These are phyloP conservation scores for Protaetia brevitarsis DNA, from an alignment of 1,140 invertebrate species.

Conservation along the genomic window DNA sequence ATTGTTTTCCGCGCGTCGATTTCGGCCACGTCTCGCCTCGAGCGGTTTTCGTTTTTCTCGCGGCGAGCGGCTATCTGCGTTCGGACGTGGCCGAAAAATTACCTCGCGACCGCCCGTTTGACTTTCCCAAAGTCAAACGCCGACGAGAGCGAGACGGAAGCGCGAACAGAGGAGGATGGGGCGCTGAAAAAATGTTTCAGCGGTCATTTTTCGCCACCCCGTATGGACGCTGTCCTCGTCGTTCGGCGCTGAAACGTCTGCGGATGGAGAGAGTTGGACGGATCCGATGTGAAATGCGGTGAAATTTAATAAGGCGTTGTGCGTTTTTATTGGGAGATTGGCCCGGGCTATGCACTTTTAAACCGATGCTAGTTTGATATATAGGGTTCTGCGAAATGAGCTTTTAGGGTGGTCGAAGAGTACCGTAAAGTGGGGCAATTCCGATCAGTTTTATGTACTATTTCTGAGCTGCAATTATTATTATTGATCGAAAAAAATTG, in stretches of 20 bases:
- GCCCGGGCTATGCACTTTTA: conserved; percentile 20
- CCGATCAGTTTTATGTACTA: too few relatives aligned
- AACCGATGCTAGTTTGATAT: not conserved
- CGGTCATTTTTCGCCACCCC: conserved; percentile 18
- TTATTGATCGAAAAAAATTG: too few relatives aligned
- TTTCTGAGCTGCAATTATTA: too few relatives aligned
- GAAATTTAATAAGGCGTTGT: conserved; percentile 19
- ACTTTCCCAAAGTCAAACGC: conserved; percentile 23
- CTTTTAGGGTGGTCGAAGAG: too few relatives aligned
- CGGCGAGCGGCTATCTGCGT: not conserved
- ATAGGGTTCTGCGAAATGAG: not conserved
- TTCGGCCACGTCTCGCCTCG: not conserved
- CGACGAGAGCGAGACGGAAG: not conserved
- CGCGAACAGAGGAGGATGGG: not conserved
- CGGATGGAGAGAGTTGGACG: not conserved
- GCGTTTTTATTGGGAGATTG: conserved; percentile 16
- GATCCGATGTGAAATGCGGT: conserved; percentile 4
- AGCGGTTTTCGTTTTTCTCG: not conserved
- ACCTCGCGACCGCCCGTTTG: not conserved
- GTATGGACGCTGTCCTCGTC: not conserved
- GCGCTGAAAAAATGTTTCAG: conserved; percentile 18
- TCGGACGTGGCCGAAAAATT: not conserved
- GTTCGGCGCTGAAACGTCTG: not conserved
- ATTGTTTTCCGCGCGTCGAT: conserved; percentile 22
- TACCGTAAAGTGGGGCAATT: too few relatives aligned